These are phyloP conservation scores for Paramacrobiotus metropolitanus DNA, from an alignment of 1,140 invertebrate genomes.

Conservation along the genomic window DNA sequence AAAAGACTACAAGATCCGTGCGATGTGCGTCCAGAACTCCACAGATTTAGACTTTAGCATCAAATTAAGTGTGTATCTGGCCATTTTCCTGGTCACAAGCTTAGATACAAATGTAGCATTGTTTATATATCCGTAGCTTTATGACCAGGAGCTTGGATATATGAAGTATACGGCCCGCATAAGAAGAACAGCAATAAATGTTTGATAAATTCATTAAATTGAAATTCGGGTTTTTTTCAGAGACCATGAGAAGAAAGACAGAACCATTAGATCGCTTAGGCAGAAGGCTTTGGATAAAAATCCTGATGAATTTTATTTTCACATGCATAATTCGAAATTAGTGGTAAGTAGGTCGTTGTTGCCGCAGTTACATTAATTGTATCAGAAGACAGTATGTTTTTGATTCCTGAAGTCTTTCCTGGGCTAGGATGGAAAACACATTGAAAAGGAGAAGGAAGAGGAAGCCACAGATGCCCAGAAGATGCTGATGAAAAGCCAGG, in stretches of 20 bases:
- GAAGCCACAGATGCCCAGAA: not conserved
- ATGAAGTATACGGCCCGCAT: too few relatives aligned
- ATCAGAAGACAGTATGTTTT: not conserved
- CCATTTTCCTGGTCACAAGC: too few relatives aligned
- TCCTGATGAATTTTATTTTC: slow-evolving; percentile 94
- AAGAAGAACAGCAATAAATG: too few relatives aligned
- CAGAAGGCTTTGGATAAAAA: slow-evolving; percentile 70
- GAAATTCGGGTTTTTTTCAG: slow-evolving; percentile 16
- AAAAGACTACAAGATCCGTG: slow-evolving; percentile 69
- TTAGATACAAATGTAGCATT: too few relatives aligned
- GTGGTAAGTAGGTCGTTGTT: slow-evolving; percentile 23
- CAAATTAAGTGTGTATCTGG: not conserved
- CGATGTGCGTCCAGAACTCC: slow-evolving; percentile 28
- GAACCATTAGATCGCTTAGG: slow-evolving; percentile 51
- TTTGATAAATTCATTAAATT: not conserved
- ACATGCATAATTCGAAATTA: slow-evolving; percentile 80
- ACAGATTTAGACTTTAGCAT: slow-evolving; percentile 5
- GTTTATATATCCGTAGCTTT: too few relatives aligned
- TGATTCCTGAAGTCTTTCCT: too few relatives aligned
- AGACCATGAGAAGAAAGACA: slow-evolving; percentile 57
- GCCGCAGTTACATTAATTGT: not conserved
- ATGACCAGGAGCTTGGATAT: too few relatives aligned
- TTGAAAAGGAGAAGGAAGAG: not conserved
- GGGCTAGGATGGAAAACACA: not conserved
- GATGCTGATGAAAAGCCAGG: not conserved